Percentiles rank a stretch among this genome's conserved stretches.
These are phyloP conservation scores for Octodon degus DNA, from an alignment of 2,113 vertebrate genomes.

Conservation along the genomic window DNA sequence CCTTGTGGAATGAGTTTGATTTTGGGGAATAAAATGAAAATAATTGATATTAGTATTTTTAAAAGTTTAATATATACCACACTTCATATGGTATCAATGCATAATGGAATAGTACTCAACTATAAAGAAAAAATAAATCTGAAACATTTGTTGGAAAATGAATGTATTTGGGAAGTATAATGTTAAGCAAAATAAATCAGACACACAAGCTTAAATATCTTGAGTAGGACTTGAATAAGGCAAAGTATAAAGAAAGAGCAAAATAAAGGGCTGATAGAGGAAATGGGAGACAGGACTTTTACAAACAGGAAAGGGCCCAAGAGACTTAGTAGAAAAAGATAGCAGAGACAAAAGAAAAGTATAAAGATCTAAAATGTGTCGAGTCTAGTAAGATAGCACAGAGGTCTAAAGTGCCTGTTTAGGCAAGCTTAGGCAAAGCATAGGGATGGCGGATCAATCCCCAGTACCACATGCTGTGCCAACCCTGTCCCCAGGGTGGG, in stretches of 20 bases:
- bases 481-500: too few species aligned
- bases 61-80: background rate
- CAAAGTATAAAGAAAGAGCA: background rate
- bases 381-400: too few species aligned
- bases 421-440: too few species aligned
- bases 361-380: background rate
- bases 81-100: background rate
- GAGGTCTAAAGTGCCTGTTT: too few species aligned
- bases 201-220: background rate
- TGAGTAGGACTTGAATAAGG: background rate
- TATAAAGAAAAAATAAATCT: background rate
- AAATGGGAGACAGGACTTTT: background rate
- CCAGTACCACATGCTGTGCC: too few species aligned
- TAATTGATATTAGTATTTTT: background rate
- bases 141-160: background rate
- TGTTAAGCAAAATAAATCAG: background rate
- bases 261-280: background rate
- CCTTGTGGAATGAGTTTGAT: background rate
- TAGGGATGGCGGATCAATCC: too few species aligned
- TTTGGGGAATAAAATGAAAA: background rate
- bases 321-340: background rate
- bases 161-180: background rate
- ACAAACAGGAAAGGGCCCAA: background rate
- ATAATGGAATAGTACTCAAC: background rate
- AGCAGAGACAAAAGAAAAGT: background rate